Percentiles rank a stretch among this genome's conserved stretches.
phyloP scores from a whole-genome alignment of 2,113 vertebrate species.

The Pterocles gutturalis region DNA sequence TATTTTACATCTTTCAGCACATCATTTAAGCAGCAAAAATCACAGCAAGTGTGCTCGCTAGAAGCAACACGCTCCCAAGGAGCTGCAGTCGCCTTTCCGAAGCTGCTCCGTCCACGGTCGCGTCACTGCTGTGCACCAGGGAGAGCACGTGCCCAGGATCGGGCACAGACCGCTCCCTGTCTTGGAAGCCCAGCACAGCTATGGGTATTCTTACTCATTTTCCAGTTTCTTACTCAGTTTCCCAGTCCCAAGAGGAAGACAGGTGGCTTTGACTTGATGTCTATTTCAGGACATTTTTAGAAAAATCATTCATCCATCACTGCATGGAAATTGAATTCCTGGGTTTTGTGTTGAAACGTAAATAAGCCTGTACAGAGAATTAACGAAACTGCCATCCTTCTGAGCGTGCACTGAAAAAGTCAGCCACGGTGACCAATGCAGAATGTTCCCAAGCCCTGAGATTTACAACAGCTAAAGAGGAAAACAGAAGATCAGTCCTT shows the following conservation, averaged over 20 bases:
- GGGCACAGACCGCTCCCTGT: not conserved
- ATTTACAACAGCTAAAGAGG: not conserved
- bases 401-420: not conserved
- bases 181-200: not conserved
- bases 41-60: not conserved
- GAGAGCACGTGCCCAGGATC: no score
- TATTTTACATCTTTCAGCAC: not conserved
- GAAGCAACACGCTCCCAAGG: not conserved
- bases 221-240: not conserved
- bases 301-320: not conserved
- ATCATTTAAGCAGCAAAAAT: not conserved
- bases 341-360: not conserved
- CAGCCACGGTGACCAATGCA: not conserved
- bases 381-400: fast-evolving
- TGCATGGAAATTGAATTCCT: not conserved
- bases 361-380: not conserved
- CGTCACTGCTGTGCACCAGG: no score
- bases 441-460: not conserved
- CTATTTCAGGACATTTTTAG: not conserved
- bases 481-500: not conserved
- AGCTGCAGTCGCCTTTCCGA: not conserved
- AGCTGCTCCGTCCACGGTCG: not conserved
- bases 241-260: not conserved
- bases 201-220: not conserved
- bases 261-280: not conserved